Evolutionary conservation across 1,140 invertebrate genomes (phyloP).

Genomic region (Meloidogyne floridensis): DNA sequence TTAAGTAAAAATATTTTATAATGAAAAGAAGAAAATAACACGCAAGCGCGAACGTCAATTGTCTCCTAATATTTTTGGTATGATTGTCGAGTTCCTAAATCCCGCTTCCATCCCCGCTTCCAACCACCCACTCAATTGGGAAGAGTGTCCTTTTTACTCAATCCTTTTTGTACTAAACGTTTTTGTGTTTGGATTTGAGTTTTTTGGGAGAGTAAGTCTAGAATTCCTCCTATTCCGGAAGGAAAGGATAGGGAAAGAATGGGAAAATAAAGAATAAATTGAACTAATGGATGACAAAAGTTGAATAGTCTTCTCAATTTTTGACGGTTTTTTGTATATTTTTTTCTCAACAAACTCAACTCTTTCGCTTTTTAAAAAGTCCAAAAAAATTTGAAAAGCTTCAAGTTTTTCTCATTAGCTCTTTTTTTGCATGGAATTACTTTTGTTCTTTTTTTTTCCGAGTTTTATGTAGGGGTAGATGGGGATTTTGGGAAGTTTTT

Average conservation of each 20-base stretch:
- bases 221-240: too few relatives aligned
- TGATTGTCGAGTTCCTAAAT: neutral
- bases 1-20: neutral
- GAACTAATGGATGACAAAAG: neutral
- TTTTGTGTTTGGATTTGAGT: too few relatives aligned
- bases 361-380: neutral
- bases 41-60: neutral
- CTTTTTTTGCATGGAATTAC: slow-evolving; percentile 7
- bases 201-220: too few relatives aligned
- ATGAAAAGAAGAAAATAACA: neutral
- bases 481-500: neutral
- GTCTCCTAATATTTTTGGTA: neutral
- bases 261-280: neutral
- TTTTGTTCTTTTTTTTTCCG: neutral
- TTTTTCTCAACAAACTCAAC: neutral
- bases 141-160: too few relatives aligned
- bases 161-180: too few relatives aligned
- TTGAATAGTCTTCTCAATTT: neutral
- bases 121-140: neutral
- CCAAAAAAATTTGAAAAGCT: neutral
- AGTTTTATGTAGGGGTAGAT: neutral
- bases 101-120: neutral
- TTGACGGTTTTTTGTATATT: neutral
- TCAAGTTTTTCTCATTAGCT: neutral
- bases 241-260: neutral